Evolutionary conservation across 2,113 vertebrate species (phyloP).

Genomic region (Coregonus clupeaformis): DNA sequence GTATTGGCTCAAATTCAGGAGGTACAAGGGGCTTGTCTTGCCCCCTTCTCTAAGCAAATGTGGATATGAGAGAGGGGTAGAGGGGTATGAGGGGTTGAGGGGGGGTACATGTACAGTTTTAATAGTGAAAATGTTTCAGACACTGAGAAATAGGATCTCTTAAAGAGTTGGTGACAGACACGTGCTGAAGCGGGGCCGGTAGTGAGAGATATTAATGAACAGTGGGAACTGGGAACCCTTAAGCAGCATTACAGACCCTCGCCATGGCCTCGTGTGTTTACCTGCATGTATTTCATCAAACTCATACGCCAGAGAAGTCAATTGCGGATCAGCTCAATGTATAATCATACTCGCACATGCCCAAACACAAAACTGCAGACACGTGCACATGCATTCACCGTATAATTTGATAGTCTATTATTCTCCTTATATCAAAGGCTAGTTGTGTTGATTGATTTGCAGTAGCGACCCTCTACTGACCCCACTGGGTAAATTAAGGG

Average conservation of each 20-base stretch:
- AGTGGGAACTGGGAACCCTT: conserved; percentile 2
- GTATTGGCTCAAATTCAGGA: conserved; percentile 45
- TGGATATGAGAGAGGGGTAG: conserved; percentile 24
- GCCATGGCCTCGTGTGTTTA: conserved; percentile 5
- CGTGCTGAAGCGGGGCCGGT: conserved; percentile 2
- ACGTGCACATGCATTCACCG: not conserved
- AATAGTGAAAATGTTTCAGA: conserved; percentile 49
- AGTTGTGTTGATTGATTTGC: conserved; percentile 40
- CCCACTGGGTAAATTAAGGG: conserved; percentile 32
- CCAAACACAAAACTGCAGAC: not conserved
- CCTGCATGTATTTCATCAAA: conserved; percentile 26
- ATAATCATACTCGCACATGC: conserved; percentile 7
- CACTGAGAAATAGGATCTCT: conserved; percentile 45
- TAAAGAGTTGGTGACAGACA: conserved; percentile 45
- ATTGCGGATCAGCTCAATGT: not conserved
- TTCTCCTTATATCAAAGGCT: not conserved
- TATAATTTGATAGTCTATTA: conserved; percentile 12
- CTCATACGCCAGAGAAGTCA: not conserved
- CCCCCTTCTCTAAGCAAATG: conserved; percentile 49
- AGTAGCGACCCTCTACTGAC: too few species aligned
- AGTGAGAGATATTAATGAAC: conserved; percentile 7
- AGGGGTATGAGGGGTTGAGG: not conserved
- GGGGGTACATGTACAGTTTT: conserved; percentile 6
- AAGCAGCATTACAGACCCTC: not conserved
- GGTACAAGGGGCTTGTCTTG: conserved; percentile 28